phyloP scores from a whole-genome alignment of 2,797 vertebrate genomes.

The Helostoma temminkii region DNA sequence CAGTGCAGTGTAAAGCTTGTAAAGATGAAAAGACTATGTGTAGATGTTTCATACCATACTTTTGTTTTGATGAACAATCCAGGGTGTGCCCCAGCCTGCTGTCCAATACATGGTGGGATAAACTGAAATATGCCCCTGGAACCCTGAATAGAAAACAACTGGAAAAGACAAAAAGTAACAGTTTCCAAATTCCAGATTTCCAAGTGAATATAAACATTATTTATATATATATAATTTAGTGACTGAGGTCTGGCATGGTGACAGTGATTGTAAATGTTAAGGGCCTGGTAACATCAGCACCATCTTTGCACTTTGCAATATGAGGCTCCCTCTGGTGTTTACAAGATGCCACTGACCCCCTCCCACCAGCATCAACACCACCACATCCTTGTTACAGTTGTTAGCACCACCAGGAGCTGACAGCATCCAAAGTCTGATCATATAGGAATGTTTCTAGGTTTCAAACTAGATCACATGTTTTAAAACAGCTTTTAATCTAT shows the following conservation, averaged over 20 bases:
- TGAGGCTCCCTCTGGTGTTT: constrained; percentile 70
- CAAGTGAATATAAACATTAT: background rate
- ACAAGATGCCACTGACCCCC: constrained; percentile 57
- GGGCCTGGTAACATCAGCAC: constrained; percentile 53
- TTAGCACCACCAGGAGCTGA: constrained; percentile 33
- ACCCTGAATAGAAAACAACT: too few species aligned
- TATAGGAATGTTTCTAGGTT: background rate
- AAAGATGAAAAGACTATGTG: background rate
- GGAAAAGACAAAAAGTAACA: background rate
- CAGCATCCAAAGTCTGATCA: background rate
- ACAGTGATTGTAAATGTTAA: constrained; percentile 14
- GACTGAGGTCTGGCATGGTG: constrained; percentile 2
- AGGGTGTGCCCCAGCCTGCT: background rate
- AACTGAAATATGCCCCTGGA: background rate
- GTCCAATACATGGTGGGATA: background rate
- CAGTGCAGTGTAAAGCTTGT: background rate
- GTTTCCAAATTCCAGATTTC: background rate
- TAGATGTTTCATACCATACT: constrained; percentile 35
- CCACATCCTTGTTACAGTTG: constrained; percentile 14
- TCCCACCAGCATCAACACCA: constrained; percentile 10
- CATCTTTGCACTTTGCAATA: constrained; percentile 65
- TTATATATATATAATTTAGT: background rate
- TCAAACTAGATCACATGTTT: background rate
- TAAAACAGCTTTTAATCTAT: background rate
- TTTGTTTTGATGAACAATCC: constrained; percentile 1